Conservation (phyloP, 1,140 invertebrate genomes). For the Phocides pigmalion region DNA sequence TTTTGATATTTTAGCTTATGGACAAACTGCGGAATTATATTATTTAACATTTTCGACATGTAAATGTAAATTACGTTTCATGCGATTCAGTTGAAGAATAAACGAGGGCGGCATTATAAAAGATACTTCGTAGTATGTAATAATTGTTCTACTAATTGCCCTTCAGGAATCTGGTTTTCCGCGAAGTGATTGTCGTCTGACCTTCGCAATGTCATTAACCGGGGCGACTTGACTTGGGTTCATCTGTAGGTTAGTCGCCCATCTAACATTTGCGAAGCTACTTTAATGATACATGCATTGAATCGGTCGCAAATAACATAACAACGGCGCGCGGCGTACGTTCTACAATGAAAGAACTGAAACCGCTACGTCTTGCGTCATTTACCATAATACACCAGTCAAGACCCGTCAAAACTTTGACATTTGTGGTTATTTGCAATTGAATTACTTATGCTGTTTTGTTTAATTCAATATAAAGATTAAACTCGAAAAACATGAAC, state of each 20-base stretch:
- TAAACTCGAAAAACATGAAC: no score
- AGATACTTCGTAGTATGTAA: conserved; percentile 21
- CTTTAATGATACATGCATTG: conserved; percentile 1
- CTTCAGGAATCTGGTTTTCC: conserved; percentile 35
- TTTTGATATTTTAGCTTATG: conserved; percentile 7
- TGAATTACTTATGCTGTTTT: no score
- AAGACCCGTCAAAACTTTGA: background rate
- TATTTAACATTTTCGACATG: background rate
- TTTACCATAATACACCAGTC: background rate
- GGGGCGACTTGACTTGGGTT: conserved; percentile 19
- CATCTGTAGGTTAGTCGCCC: conserved; percentile 32
- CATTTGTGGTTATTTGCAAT: background rate
- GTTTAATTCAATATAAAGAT: no score
- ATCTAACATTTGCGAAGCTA: conserved; percentile 33
- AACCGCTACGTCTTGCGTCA: background rate
- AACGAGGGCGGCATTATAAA: conserved; percentile 16
- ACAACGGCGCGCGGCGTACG: background rate
- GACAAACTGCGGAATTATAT: background rate
- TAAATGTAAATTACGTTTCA: background rate
- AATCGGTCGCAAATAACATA: conserved; percentile 1
- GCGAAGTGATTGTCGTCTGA: conserved; percentile 36
- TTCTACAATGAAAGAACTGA: background rate
- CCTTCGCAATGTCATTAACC: conserved; percentile 36
- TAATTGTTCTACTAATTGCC: conserved; percentile 30
- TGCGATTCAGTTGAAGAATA: background rate